These are phyloP conservation scores for Boloria selene DNA, from an alignment of 2,888 invertebrate genomes.

Conservation along the genomic window DNA sequence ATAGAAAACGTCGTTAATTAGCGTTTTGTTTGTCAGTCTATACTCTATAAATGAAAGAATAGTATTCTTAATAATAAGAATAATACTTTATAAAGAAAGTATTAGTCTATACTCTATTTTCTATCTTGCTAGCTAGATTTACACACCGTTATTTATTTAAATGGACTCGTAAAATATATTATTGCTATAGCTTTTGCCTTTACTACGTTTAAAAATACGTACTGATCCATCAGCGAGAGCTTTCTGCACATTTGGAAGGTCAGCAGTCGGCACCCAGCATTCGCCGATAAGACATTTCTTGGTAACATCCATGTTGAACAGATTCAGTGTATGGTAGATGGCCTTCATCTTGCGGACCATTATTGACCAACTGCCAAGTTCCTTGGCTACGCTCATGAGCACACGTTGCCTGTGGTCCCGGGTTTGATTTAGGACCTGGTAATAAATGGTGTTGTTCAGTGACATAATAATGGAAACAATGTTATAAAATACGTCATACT, in stretches of 20 bases:
- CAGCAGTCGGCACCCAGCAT: slow-evolving; percentile 90
- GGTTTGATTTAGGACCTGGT: slow-evolving; percentile 93
- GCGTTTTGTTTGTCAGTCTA: too few relatives aligned
- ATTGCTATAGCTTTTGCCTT: not conserved
- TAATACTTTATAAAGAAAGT: too few relatives aligned
- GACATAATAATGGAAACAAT: too few relatives aligned
- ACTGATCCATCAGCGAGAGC: slow-evolving; percentile 92
- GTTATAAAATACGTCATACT: too few relatives aligned
- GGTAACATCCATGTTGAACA: slow-evolving; percentile 93
- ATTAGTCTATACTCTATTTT: too few relatives aligned
- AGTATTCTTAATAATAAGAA: too few relatives aligned
- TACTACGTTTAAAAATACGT: slow-evolving; percentile 53
- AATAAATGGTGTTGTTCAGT: too few relatives aligned
- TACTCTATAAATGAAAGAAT: too few relatives aligned
- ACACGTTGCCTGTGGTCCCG: slow-evolving; percentile 95
- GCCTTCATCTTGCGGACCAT: slow-evolving; percentile 97
- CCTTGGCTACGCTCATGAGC: slow-evolving; percentile 92
- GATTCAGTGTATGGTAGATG: slow-evolving; percentile 93
- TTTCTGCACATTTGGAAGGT: slow-evolving; percentile 88
- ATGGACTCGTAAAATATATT: not conserved
- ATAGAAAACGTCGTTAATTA: too few relatives aligned
- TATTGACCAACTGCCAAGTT: slow-evolving; percentile 93
- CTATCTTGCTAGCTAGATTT: too few relatives aligned
- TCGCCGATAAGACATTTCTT: slow-evolving; percentile 93
- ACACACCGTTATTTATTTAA: not conserved